Evolutionary conservation across 2,113 vertebrate genomes (phyloP).

Genomic region (Oophaga pumilio): DNA sequence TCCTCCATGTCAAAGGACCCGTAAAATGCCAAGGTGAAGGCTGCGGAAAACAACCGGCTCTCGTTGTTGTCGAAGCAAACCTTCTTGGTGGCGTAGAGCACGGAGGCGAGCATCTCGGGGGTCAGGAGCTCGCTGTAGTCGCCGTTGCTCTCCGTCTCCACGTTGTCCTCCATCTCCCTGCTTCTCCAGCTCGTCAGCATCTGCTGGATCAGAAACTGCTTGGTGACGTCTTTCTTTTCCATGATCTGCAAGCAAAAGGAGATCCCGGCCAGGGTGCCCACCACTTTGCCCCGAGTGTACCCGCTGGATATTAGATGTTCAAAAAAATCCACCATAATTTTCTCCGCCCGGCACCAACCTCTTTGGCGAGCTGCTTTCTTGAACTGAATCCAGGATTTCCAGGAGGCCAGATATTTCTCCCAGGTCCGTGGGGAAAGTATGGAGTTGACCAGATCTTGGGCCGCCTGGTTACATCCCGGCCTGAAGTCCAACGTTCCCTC

Average conservation of each 20-base stretch:
- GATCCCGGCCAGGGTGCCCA: constrained; percentile 28
- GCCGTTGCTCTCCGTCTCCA: constrained; percentile 26
- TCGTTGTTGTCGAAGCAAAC: constrained; percentile 35
- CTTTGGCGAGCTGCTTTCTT: constrained; percentile 9
- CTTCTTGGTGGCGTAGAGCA: constrained; percentile 30
- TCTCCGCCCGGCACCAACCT: constrained; percentile 11
- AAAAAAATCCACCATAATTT: constrained; percentile 39
- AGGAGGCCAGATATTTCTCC: constrained; percentile 39
- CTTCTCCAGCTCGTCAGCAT: constrained; percentile 35
- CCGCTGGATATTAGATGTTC: constrained; percentile 2
- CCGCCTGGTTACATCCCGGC: constrained; percentile 5
- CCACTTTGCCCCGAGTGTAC: background rate
- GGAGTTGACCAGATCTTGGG: constrained; percentile 33
- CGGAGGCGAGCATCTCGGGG: constrained; percentile 3
- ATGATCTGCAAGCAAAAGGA: constrained; percentile 37
- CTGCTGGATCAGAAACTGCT: constrained; percentile 37
- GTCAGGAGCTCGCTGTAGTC: constrained; percentile 15
- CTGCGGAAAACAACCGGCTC: background rate
- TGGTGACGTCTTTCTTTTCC: constrained; percentile 36
- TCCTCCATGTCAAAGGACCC: constrained; percentile 32
- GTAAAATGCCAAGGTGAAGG: constrained; percentile 16
- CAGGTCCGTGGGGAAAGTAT: constrained; percentile 9
- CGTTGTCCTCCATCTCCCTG: constrained; percentile 35
- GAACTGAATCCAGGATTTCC: constrained; percentile 30
- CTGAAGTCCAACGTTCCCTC: constrained; percentile 31